Evolutionary conservation across 2,797 vertebrate species (phyloP), one percentile per base, ranked within the genome.

Genomic region (Semaprochilodus insignis): DNA sequence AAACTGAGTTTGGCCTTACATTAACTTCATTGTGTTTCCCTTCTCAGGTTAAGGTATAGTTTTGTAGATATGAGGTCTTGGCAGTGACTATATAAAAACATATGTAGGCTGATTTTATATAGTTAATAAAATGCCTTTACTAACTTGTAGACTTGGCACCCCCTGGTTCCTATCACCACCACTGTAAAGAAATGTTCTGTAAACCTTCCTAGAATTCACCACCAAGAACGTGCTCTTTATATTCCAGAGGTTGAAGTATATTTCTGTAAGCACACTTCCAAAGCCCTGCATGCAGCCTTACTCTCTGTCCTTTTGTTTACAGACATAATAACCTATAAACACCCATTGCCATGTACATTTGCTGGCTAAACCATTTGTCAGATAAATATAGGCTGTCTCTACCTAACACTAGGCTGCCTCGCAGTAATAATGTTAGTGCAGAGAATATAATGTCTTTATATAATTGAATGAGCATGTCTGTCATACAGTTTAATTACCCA

Each of bases 401-500:
- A 31, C 44, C n/a, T 57, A 83, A 31, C 25, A 66, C n/a, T 25
- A 48, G 65, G 83, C 75, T 78, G 75, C 34, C 75, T 36, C 57
- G 23, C 1, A 21, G n/a, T 34, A 65, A 36, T 57, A 23, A 67
- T 70, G 65, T 51, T 76, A 81, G 57, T 77, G 66, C 71, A 77
- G 51, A 85, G 80, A 66, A 73, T 87, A 82, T 80, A 72, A 60
- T 59, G 82, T 87, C 80, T 87, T 85, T 74, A 86, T 90, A 85
- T 78, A 87, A 87, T 88, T 71, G 88, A 90, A 90, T 76, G 77
- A 85, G 78, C 83, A 44, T 75, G 81, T 84, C 80, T 65, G 85
- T 72, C 83, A 83, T 88, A 85, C 85, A 62, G 76, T 90, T 81
- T 90, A 88, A 91, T 92, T 89, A 91, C 81, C 85, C 89, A 87